Evolutionary conservation across 23 tunicate genomes (phyloP).

Genomic region (Aplidium turbinatum): DNA sequence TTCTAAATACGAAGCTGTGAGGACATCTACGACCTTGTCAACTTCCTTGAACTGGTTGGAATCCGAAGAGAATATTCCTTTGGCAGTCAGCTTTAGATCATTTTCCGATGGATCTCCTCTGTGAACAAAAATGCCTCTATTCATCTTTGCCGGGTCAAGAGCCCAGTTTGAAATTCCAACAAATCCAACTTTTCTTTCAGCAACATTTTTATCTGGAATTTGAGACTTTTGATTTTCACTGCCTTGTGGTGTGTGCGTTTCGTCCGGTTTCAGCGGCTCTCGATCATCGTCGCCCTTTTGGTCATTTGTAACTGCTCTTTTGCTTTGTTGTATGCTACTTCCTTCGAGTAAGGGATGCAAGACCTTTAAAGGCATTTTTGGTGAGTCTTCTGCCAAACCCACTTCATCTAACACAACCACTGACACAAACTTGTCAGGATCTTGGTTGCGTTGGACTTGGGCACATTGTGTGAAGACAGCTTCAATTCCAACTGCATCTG

Average conservation of each 20-base stretch:
- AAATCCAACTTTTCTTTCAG: constrained; percentile 54
- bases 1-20: constrained; percentile 46
- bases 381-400: constrained; percentile 83
- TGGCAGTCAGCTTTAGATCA: constrained; percentile 62
- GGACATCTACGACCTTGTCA: constrained; percentile 27
- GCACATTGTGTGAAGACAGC: constrained; percentile 64
- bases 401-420: constrained; percentile 82
- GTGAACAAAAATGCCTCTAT: constrained; percentile 70
- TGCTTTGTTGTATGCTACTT: constrained; percentile 19
- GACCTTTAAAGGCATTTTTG: constrained; percentile 81
- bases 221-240: neutral
- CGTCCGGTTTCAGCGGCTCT: neutral
- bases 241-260: neutral
- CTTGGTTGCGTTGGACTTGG: constrained; percentile 43
- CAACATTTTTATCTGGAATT: too few species aligned
- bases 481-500: constrained; percentile 78
- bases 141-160: constrained; percentile 81
- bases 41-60: constrained; percentile 25
- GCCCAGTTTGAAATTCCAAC: constrained; percentile 89
- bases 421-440: constrained; percentile 45
- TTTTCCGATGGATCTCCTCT: constrained; percentile 47
- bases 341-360: constrained; percentile 77
- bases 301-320: neutral
- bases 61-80: constrained; percentile 59
- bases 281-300: neutral